Conservation (phyloP, 2,888 invertebrate genomes). For the Synergus itoensis region DNA sequence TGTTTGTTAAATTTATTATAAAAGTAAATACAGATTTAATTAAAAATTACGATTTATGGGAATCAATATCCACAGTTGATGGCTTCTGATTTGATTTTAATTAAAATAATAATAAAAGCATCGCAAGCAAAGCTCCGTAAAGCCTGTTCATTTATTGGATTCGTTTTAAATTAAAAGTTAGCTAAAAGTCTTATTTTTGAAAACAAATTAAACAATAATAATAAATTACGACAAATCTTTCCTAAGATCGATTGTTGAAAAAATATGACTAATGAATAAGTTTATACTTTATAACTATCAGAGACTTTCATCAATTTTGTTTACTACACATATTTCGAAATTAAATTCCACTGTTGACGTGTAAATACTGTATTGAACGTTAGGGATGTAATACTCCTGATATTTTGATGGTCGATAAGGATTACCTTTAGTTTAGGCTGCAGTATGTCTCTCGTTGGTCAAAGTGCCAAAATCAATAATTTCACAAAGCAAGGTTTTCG, state of each 20-base stretch:
- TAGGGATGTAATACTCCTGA: not conserved
- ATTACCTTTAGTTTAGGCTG: conserved; percentile 51
- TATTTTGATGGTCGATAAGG: conserved; percentile 3
- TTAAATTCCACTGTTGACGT: not conserved
- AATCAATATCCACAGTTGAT: not conserved
- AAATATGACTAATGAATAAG: not conserved
- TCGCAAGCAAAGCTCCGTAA: not conserved
- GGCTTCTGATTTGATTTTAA: too few relatives aligned
- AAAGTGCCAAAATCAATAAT: conserved; percentile 54
- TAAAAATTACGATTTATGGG: not conserved
- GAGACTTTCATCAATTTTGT: too few relatives aligned
- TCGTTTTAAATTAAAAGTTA: not conserved
- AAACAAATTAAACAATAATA: too few relatives aligned
- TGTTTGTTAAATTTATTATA: not conserved
- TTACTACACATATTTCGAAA: not conserved
- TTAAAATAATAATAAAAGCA: not conserved
- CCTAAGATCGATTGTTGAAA: not conserved
- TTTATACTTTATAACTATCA: too few relatives aligned
- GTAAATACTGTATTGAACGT: not conserved
- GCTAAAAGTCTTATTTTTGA: too few relatives aligned
- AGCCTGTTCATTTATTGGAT: not conserved
- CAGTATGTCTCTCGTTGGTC: conserved; percentile 32
- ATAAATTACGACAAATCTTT: not conserved
- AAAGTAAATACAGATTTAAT: not conserved
- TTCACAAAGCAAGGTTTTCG: conserved; percentile 45